phyloP scores from a whole-genome alignment of 2,888 invertebrate species.

The Nephrotoma appendiculata region DNA sequence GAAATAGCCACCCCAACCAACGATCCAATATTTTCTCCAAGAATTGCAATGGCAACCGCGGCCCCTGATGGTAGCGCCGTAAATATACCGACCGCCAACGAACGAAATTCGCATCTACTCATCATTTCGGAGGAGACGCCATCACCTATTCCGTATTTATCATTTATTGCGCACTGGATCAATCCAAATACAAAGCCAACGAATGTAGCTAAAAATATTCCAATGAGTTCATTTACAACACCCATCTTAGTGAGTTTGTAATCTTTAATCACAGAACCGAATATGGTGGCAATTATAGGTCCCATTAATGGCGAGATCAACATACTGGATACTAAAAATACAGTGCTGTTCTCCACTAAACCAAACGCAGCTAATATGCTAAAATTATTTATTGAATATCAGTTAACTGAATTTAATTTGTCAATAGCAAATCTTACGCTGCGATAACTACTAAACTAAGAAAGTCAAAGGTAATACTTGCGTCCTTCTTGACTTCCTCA shows the following conservation, averaged over 20 bases:
- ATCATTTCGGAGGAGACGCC: conserved; percentile 55
- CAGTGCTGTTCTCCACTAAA: conserved; percentile 56
- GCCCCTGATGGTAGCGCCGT: conserved; percentile 67
- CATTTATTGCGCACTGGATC: conserved; percentile 39
- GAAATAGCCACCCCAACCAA: conserved; percentile 72
- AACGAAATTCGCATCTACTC: conserved; percentile 46
- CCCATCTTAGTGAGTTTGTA: conserved; percentile 46
- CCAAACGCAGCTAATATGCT: conserved; percentile 58
- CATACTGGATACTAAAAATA: conserved; percentile 65
- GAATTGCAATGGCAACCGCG: conserved; percentile 58
- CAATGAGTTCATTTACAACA: conserved; percentile 48
- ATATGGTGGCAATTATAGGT: conserved; percentile 61
- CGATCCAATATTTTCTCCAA: conserved; percentile 66
- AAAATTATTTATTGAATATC: conserved; percentile 15
- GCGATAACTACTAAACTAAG: conserved; percentile 54
- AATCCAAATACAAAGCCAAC: conserved; percentile 56
- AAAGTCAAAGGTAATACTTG: conserved; percentile 62
- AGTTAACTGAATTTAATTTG: not conserved
- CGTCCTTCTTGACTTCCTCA: conserved; percentile 49
- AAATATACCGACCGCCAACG: conserved; percentile 52
- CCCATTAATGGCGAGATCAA: conserved; percentile 69
- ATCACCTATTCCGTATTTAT: conserved; percentile 39
- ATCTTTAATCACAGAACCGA: conserved; percentile 57
- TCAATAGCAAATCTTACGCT: conserved; percentile 34
- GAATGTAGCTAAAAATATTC: conserved; percentile 46